phyloP scores from a whole-genome alignment of 2,888 invertebrate genomes.

The Entomobrya proxima region DNA sequence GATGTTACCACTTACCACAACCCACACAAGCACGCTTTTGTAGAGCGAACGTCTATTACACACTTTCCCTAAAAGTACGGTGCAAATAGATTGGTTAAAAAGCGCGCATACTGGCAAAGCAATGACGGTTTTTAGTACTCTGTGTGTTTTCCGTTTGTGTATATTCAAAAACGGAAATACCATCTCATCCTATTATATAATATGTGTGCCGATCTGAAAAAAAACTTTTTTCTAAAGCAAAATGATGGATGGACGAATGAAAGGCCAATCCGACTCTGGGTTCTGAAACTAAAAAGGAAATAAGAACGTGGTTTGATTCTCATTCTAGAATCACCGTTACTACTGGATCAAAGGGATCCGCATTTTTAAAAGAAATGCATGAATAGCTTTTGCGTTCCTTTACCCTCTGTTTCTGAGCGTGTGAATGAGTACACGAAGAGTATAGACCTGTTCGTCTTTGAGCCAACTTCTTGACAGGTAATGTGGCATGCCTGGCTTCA shows the following conservation, averaged over 20 bases:
- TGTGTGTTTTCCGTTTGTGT: no score
- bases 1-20: conserved; percentile 48
- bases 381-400: not conserved
- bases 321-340: not conserved
- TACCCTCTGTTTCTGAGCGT: no score
- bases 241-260: conserved; percentile 62
- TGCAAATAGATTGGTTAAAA: no score
- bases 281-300: not conserved
- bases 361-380: not conserved
- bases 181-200: not conserved
- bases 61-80: no score
- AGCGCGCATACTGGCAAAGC: not conserved
- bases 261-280: conserved; percentile 38
- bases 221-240: not conserved
- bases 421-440: no score
- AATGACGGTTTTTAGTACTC: not conserved
- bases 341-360: conserved; percentile 12
- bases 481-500: no score
- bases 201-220: conserved; percentile 42
- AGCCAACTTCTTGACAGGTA: no score
- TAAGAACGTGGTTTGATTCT: not conserved
- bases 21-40: no score
- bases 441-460: no score
- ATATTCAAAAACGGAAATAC: no score
- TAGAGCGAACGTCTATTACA: no score